These are phyloP conservation scores for Lepeophtheirus nordmannii DNA, from an alignment of 2,888 invertebrate species.

Conservation along the genomic window DNA sequence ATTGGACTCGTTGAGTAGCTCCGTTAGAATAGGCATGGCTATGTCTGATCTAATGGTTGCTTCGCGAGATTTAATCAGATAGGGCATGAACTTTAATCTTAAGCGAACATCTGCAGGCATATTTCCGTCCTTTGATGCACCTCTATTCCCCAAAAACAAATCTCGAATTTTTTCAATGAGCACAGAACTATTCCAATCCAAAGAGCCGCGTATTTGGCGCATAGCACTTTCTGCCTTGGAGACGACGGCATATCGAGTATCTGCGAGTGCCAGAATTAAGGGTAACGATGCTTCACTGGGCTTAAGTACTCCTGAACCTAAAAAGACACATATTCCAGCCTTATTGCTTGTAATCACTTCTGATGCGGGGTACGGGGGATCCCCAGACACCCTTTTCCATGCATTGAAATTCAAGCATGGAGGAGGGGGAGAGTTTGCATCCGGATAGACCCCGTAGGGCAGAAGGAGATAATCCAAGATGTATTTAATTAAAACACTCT, in stretches of 20 bases:
- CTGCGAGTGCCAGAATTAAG: constrained; percentile 68
- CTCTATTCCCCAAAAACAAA: constrained; percentile 14
- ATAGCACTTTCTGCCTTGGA: constrained; percentile 28
- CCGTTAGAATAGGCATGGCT: constrained; percentile 72
- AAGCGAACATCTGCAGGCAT: constrained; percentile 65
- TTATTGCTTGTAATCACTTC: constrained; percentile 71
- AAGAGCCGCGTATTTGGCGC: constrained; percentile 40
- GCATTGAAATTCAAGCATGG: constrained; percentile 60
- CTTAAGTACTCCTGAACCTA: constrained; percentile 58
- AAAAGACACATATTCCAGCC: constrained; percentile 61
- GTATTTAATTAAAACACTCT: constrained; percentile 51
- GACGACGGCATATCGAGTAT: constrained; percentile 41
- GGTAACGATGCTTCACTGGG: constrained; percentile 57
- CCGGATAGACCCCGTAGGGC: constrained; percentile 54
- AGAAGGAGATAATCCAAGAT: constrained; percentile 66
- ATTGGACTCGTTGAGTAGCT: constrained; percentile 64
- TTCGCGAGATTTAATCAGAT: constrained; percentile 47
- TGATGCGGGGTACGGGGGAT: constrained; percentile 37
- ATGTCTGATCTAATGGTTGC: constrained; percentile 44
- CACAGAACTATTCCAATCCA: constrained; percentile 58
- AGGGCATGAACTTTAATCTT: constrained; percentile 65
- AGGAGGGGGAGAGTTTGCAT: constrained; percentile 39
- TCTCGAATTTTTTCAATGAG: constrained; percentile 30
- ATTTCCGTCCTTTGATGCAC: constrained; percentile 18
- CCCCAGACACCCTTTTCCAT: constrained; percentile 56